A percentile compares a stretch with the other conserved stretches of the same genome.
phyloP scores from a whole-genome alignment of 2,888 invertebrate genomes.

The Ophioninae sp. region DNA sequence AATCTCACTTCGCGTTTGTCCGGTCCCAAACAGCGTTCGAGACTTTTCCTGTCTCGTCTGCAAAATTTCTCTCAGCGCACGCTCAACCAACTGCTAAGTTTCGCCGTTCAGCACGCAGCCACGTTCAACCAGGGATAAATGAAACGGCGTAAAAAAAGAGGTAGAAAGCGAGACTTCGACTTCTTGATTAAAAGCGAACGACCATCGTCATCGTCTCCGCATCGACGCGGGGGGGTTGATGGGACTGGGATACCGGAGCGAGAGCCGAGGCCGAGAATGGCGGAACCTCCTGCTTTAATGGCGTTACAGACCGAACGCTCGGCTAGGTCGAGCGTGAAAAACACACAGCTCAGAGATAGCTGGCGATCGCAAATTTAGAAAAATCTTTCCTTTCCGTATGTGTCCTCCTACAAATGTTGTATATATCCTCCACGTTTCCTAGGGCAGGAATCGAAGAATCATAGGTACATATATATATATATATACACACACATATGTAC shows the following conservation, averaged over 20 bases:
- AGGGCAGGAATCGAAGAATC: slow-evolving; percentile 41
- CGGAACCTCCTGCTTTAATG: slow-evolving; percentile 61
- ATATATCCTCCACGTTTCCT: slow-evolving; percentile 16
- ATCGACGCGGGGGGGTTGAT: slow-evolving; percentile 27
- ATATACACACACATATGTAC: neutral
- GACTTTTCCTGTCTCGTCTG: slow-evolving; percentile 53
- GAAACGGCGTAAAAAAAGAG: slow-evolving; percentile 14
- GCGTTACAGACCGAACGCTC: slow-evolving; percentile 61
- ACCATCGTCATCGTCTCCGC: slow-evolving; percentile 58
- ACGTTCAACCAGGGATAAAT: slow-evolving; percentile 48
- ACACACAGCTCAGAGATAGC: slow-evolving; percentile 61
- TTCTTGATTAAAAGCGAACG: slow-evolving; percentile 66
- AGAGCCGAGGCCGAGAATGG: slow-evolving; percentile 55
- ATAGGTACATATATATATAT: slow-evolving; percentile 9
- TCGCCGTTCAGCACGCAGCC: slow-evolving; percentile 58
- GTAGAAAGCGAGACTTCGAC: slow-evolving; percentile 39
- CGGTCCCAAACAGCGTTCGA: slow-evolving; percentile 19
- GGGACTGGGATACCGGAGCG: slow-evolving; percentile 26
- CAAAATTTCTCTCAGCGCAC: slow-evolving; percentile 35
- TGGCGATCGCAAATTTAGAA: slow-evolving; percentile 73
- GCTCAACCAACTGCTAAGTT: slow-evolving; percentile 40
- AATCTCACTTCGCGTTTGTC: neutral
- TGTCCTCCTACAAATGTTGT: slow-evolving; percentile 13
- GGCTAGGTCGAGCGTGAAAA: slow-evolving; percentile 65
- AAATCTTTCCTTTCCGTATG: slow-evolving; percentile 68